Base-by-base conservation (phyloP, 2,888 invertebrate species). In the Chrysotoxum bicinctum region DNA sequence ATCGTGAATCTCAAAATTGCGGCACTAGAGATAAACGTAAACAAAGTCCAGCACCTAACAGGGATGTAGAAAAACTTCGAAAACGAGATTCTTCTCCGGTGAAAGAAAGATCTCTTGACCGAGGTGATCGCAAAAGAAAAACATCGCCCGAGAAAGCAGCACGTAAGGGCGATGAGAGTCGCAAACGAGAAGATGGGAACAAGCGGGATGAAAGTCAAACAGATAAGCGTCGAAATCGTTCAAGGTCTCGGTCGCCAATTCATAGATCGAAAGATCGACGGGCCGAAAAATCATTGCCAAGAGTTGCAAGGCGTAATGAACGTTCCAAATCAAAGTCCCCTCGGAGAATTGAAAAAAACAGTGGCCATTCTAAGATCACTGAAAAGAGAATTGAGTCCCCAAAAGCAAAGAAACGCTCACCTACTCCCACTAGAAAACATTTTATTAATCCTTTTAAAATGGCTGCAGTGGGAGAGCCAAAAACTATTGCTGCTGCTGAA, bases 351-450 rank as follows among this genome's bases (percentile, higher is more conserved):
- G 43, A 69, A 8, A 73, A 60, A 7, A 80, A 73, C 21, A 76
- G 62, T 9, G 68, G 68, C 19, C 50, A 60, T n/a, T 68, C 81
- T 6, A 76, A 80, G 21, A 37, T 66, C 23, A n/a, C 3, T 2
- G 72, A 85, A 10, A 85, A 75, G 21, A 84, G 72, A 87, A 77
- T 48, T 85, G 76, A 32, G 85, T 87, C 19, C 79, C 85, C 45
- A 85, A 87, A 62, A 86, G 82, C 7, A 75, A 87, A 12, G 37
- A 76, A 66, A 87, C 87, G 60, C 86, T 89, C 56, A 48, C 87
- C 21, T 50, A 64, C 66, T 54, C 87, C 66, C 40, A 87, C 21
- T 7, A 85, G n/a, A 81, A 70, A 32, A 50, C 16, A 3, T 7
- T 81, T 85, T 48, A 14, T 56, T 7, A 85, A 85, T 21, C 85